Percentiles rank a stretch among this genome's conserved stretches.
phyloP scores from a whole-genome alignment of 2,888 invertebrate species.

The Heliconius ethilla region DNA sequence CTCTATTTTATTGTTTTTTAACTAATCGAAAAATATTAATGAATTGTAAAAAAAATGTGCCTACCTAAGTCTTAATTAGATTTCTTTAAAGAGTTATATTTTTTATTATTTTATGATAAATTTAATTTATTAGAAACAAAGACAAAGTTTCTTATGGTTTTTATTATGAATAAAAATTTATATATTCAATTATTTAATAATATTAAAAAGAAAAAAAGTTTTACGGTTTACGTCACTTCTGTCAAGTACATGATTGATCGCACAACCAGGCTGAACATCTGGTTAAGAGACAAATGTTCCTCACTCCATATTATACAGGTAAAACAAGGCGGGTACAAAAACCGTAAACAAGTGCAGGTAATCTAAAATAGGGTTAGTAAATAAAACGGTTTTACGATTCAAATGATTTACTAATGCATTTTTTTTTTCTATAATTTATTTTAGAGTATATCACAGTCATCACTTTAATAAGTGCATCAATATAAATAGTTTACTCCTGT shows the following conservation, averaged over 20 bases:
- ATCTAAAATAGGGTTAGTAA: slow-evolving; percentile 24
- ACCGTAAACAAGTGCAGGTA: not conserved
- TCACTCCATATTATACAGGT: not conserved
- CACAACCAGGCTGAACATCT: not conserved
- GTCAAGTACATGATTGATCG: not conserved
- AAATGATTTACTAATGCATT: slow-evolving; percentile 70
- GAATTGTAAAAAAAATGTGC: too few species aligned
- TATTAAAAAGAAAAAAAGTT: not conserved
- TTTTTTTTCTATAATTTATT: slow-evolving; percentile 68
- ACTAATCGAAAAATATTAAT: too few species aligned
- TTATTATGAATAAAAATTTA: too few species aligned
- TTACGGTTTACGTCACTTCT: not conserved
- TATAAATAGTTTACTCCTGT: slow-evolving; percentile 59
- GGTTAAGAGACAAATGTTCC: not conserved
- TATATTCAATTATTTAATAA: too few species aligned
- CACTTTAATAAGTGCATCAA: slow-evolving; percentile 78
- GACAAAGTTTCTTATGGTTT: too few species aligned
- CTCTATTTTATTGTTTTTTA: too few species aligned
- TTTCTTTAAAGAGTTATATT: too few species aligned
- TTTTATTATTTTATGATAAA: too few species aligned
- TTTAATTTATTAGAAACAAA: too few species aligned
- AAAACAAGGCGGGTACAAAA: not conserved
- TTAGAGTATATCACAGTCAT: slow-evolving; percentile 81
- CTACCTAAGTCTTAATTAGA: too few species aligned
- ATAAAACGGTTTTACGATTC: slow-evolving; percentile 48